phyloP scores from a whole-genome alignment of 2,797 vertebrate genomes.

The Phataginus tricuspis region DNA sequence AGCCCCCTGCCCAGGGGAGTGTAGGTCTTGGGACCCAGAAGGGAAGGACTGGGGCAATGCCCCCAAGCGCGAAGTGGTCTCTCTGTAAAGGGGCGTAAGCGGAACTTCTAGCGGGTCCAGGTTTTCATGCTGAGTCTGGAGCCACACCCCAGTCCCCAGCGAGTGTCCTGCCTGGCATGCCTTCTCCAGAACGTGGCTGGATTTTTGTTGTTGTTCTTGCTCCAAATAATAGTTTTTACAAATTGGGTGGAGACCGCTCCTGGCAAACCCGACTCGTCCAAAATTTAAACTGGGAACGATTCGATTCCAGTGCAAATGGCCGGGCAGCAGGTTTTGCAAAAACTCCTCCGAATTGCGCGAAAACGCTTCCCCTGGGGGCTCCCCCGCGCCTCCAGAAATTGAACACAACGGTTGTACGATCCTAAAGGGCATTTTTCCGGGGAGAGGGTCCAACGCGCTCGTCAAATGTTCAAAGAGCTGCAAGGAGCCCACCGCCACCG shows the following conservation, averaged over 20 bases:
- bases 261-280: not conserved
- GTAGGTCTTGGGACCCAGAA: not conserved
- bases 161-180: not conserved
- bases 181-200: not conserved
- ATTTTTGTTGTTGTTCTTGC: not conserved
- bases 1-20: accelerated
- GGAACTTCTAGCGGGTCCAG: too few relatives aligned
- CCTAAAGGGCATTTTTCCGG: not conserved
- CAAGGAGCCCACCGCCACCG: not conserved
- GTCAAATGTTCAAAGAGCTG: not conserved
- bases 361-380: not conserved
- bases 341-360: not conserved
- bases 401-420: not conserved
- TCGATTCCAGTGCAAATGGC: not conserved
- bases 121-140: not conserved
- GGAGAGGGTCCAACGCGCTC: not conserved
- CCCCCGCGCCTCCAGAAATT: not conserved
- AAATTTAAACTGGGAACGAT: not conserved
- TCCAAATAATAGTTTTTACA: not conserved
- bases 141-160: not conserved
- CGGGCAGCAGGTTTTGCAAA: not conserved
- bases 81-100: accelerated
- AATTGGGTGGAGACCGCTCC: not conserved
- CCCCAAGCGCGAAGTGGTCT: not conserved
- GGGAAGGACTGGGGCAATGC: not conserved